Evolutionary conservation across 2,797 vertebrate species (phyloP).

Genomic region (Coccyzus lansbergi): DNA sequence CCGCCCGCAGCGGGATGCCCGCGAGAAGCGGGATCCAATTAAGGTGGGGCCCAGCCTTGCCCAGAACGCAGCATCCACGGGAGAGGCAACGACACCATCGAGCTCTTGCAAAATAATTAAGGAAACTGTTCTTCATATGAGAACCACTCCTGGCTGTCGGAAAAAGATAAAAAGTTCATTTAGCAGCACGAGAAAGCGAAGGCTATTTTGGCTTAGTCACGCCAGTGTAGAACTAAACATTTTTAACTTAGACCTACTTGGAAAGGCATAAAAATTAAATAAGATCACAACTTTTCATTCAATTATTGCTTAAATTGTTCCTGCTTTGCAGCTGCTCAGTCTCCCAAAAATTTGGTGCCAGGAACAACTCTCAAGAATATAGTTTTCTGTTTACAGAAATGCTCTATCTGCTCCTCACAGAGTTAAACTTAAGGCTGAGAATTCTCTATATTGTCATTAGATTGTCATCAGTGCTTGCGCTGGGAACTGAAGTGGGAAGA

Average conservation of each 20-base stretch:
- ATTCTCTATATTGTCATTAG: background rate
- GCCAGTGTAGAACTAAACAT: background rate
- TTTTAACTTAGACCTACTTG: background rate
- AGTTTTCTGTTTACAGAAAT: background rate
- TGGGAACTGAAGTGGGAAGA: background rate
- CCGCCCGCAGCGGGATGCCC: background rate
- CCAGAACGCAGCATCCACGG: background rate
- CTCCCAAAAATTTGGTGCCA: background rate
- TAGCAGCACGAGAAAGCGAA: background rate
- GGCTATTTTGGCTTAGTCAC: background rate
- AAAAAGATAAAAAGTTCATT: background rate
- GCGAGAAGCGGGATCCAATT: background rate
- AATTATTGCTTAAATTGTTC: background rate
- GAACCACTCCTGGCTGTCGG: background rate
- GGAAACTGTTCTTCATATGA: background rate
- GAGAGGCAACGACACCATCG: background rate
- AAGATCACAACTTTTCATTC: background rate
- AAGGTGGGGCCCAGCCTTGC: slow-evolving; percentile 8
- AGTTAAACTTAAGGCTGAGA: background rate
- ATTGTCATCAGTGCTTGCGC: background rate
- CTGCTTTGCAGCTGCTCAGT: background rate
- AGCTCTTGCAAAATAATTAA: background rate
- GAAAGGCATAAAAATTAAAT: background rate
- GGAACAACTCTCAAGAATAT: background rate
- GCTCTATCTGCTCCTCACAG: background rate